Percentiles rank a stretch among this genome's conserved stretches.
These are phyloP conservation scores for Peribatodes rhomboidaria DNA, from an alignment of 2,888 invertebrate genomes.

Conservation along the genomic window DNA sequence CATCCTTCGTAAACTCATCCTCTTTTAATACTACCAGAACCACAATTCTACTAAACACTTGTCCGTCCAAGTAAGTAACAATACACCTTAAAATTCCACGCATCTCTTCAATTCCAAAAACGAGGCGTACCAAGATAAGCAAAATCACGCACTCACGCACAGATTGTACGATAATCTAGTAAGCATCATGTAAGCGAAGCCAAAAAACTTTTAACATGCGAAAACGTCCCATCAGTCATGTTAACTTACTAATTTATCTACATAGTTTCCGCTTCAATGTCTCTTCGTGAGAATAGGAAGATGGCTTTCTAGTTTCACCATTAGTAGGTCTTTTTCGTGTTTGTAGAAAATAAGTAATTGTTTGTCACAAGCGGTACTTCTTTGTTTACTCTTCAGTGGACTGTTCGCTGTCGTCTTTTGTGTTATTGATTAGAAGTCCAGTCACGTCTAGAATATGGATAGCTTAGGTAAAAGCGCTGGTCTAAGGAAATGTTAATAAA, in stretches of 20 bases:
- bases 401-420: conserved; percentile 34
- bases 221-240: conserved; percentile 36
- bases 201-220: conserved; percentile 25
- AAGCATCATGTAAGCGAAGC: neutral
- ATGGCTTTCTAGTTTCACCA: conserved; percentile 66
- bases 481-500: conserved; percentile 12
- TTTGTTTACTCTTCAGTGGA: conserved; percentile 41
- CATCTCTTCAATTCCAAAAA: conserved; percentile 16
- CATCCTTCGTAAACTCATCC: no score
- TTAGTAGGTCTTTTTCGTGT: conserved; percentile 61
- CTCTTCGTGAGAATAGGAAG: conserved; percentile 73
- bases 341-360: conserved; percentile 50
- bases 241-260: conserved; percentile 40
- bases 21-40: neutral
- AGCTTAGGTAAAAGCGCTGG: conserved; percentile 15
- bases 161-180: conserved; percentile 24
- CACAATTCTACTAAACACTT: neutral
- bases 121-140: conserved; percentile 23
- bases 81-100: conserved; percentile 2
- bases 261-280: conserved; percentile 62
- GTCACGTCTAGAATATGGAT: conserved; percentile 23
- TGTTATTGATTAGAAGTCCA: conserved; percentile 20
- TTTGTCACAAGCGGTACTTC: conserved; percentile 41
- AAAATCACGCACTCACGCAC: conserved; percentile 33
- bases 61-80: neutral